phyloP scores from a whole-genome alignment of 2,113 vertebrate species.

The Gallinago paraguaiae region DNA sequence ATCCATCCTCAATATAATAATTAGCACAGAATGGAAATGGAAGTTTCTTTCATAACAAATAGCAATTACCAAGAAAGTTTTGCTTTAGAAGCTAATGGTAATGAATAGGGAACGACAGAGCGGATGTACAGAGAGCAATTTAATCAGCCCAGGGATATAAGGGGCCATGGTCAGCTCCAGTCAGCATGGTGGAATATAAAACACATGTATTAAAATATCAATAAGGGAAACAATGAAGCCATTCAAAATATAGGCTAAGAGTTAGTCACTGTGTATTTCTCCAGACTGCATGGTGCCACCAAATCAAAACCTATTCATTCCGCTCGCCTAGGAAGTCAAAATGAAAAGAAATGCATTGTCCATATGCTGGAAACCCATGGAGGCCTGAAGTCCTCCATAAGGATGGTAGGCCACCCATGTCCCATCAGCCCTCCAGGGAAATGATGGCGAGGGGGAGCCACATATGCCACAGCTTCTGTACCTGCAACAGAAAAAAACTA shows the following conservation, averaged over 20 bases:
- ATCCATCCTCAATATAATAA: neutral
- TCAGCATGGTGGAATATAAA: neutral
- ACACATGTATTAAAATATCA: neutral
- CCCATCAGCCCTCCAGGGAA: neutral
- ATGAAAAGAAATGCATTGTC: accelerated
- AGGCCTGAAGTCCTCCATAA: neutral
- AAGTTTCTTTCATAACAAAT: neutral
- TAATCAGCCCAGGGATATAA: neutral
- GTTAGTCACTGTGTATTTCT: neutral
- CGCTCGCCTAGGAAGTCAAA: neutral
- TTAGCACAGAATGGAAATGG: neutral
- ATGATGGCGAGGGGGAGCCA: neutral
- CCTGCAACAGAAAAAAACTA: neutral
- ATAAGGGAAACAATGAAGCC: neutral
- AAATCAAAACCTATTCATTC: neutral
- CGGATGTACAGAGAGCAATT: neutral
- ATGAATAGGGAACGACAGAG: neutral
- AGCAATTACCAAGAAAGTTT: neutral
- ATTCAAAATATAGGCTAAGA: neutral
- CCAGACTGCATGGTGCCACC: neutral
- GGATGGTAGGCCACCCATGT: neutral
- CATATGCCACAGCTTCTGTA: accelerated
- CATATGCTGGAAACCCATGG: neutral
- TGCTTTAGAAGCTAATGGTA: neutral
- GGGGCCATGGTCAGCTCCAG: neutral